These are phyloP conservation scores for Laticauda laticaudata DNA, from an alignment of 2,113 vertebrate species.

Conservation along the genomic window DNA sequence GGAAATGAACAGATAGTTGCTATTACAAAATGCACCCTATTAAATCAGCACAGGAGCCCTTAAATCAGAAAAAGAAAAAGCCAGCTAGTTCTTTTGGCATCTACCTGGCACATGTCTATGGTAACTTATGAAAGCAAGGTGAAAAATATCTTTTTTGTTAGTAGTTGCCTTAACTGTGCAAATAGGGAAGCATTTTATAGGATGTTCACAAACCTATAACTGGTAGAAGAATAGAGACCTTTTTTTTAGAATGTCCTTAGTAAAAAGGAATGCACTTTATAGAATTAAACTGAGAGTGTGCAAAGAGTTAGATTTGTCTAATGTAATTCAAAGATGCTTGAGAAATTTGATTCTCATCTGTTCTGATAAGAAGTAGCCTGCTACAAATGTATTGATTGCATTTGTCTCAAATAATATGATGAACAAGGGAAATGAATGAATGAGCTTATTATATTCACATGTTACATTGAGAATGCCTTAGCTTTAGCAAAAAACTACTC, in stretches of 20 bases:
- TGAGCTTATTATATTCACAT: not conserved
- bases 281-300: not conserved
- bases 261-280: not conserved
- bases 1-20: not conserved
- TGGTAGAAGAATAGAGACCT: not conserved
- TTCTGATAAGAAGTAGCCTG: not conserved
- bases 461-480: not conserved
- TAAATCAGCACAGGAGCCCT: not conserved
- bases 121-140: slow-evolving; percentile 11
- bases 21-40: slow-evolving; percentile 28
- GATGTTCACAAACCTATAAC: not conserved
- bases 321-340: not conserved
- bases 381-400: not conserved
- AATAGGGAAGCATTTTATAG: not conserved
- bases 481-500: not conserved
- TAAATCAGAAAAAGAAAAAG: slow-evolving; percentile 41
- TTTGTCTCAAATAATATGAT: not conserved
- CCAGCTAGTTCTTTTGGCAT: not conserved
- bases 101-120: not conserved
- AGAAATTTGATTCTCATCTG: not conserved
- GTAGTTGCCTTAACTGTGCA: not conserved
- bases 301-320: not conserved
- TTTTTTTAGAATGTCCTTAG: slow-evolving; percentile 13
- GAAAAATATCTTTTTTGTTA: not conserved
- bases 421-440: not conserved